phyloP scores from a whole-genome alignment of 2,888 invertebrate genomes.

The Sicus ferrugineus region DNA sequence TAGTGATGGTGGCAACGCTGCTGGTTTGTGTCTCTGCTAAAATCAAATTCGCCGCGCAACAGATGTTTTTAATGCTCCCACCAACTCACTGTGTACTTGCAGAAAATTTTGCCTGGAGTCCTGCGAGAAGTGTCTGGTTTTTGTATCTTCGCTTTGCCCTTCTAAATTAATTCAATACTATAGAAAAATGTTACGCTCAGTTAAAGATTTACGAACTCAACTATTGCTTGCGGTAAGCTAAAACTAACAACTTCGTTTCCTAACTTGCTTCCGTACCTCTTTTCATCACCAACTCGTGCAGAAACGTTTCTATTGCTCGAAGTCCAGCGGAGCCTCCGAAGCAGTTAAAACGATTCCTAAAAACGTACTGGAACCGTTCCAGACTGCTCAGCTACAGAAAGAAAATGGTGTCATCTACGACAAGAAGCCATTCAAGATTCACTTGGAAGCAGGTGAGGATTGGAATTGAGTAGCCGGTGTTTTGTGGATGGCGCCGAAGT shows the following conservation, averaged over 20 bases:
- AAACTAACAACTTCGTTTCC: not conserved
- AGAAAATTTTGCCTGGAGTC: no score
- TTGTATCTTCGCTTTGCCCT: no score
- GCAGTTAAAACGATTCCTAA: slow-evolving; percentile 69
- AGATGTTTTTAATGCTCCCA: no score
- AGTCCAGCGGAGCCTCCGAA: slow-evolving; percentile 13
- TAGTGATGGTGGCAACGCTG: no score
- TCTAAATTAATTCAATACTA: not conserved
- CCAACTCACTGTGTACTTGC: no score
- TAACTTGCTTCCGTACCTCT: not conserved
- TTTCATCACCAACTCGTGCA: not conserved
- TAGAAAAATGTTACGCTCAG: slow-evolving; percentile 10
- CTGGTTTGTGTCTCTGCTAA: no score
- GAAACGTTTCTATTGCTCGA: slow-evolving; percentile 39
- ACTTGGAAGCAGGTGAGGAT: slow-evolving; percentile 70
- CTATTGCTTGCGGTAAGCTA: slow-evolving; percentile 22
- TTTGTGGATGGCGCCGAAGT: slow-evolving; percentile 42
- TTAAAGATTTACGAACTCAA: slow-evolving; percentile 19
- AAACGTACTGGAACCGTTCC: slow-evolving; percentile 71
- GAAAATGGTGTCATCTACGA: slow-evolving; percentile 84
- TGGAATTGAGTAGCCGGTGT: not conserved
- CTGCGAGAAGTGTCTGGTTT: no score
- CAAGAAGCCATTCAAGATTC: slow-evolving; percentile 85
- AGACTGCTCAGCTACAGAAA: slow-evolving; percentile 71
- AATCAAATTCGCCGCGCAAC: no score